A percentile compares a stretch with the other conserved stretches of the same genome.
Conservation (phyloP, 2,888 invertebrate species). For the Amphimallon solstitiale region DNA sequence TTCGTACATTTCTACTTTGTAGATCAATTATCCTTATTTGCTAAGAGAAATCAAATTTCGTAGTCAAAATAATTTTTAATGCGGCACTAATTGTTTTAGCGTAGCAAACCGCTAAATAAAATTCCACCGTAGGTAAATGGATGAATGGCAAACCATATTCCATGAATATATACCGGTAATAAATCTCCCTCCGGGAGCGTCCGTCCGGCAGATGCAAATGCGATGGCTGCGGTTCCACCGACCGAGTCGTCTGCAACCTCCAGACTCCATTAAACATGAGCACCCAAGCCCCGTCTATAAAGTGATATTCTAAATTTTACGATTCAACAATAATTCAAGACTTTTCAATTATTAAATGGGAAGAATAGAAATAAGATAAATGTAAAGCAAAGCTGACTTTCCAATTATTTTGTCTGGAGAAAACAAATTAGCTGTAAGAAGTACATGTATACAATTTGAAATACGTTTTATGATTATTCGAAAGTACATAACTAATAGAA, state of each 20-base stretch:
- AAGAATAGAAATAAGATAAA: too few species aligned
- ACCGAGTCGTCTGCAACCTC: slow-evolving; percentile 38
- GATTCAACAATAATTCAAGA: slow-evolving; percentile 42
- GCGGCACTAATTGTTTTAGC: slow-evolving; percentile 19
- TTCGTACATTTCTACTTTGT: not conserved
- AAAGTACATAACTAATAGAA: too few species aligned
- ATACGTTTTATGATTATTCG: too few species aligned
- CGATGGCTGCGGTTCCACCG: slow-evolving; percentile 44
- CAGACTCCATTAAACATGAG: slow-evolving; percentile 50
- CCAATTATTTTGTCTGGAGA: too few species aligned
- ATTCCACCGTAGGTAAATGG: not conserved
- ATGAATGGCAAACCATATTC: slow-evolving; percentile 40
- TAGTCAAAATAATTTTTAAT: slow-evolving; percentile 16
- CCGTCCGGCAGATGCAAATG: slow-evolving; percentile 50
- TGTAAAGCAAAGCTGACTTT: too few species aligned
- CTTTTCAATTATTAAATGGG: not conserved
- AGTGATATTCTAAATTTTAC: slow-evolving; percentile 45
- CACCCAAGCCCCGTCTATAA: slow-evolving; percentile 43
- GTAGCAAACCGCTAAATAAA: not conserved
- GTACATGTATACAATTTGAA: too few species aligned
- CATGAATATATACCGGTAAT: slow-evolving; percentile 45
- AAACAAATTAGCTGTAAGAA: too few species aligned
- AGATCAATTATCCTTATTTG: slow-evolving; percentile 11
- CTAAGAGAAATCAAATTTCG: slow-evolving; percentile 16
- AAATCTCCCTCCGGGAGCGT: slow-evolving; percentile 47